Base-by-base conservation (phyloP, 2,888 invertebrate genomes). In the Temnothorax ravouxi region DNA sequence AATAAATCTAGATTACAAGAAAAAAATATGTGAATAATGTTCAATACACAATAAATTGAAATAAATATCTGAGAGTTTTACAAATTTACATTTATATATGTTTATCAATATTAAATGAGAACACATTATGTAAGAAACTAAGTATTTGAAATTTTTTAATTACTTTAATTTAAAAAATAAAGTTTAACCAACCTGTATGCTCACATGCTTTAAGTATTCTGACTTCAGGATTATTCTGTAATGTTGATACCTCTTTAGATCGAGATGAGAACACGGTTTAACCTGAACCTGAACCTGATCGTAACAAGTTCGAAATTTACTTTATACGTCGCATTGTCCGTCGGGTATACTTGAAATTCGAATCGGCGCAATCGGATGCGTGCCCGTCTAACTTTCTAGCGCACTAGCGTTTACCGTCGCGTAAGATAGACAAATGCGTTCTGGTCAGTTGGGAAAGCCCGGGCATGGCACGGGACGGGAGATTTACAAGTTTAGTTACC, bases 401-500 rank as follows among this genome's bases (percentile, higher is more conserved):
- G 62, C 66, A 47, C 56, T 64, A 41, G 54, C 83, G 83, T 86
- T 87, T 79, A 84, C 85, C 76, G 84, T 80, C 64, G 83, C 79
- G 89, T 93, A 94, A 94, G 94, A 94, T 91, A 94, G 94, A 94
- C 94, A 92, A 94, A 95, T 94, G 94, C 92, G 94, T 95, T 94
- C 92, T 93, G 95, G 95, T 94, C 95, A 94, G 94, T 93, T 93
- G 94, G 94, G 94, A 93, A 89, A 92, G 92, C 88, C 86, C 86
- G 86, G 87, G 88, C 88, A 86, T 89, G 80, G 85, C n/a, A 54
- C 59, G 41, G 66, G 85, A 86, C 86, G 92, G 89, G 93, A 95
- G 95, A 95, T 95, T 95, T 95, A 95, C 95, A 95, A 94, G 95
- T 95, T 95, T 94, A 95, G 95, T 95, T 95, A 95, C 91, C 93